Base-by-base conservation (phyloP, 2,113 vertebrate genomes). In the Pelvicachromis taeniatus region DNA sequence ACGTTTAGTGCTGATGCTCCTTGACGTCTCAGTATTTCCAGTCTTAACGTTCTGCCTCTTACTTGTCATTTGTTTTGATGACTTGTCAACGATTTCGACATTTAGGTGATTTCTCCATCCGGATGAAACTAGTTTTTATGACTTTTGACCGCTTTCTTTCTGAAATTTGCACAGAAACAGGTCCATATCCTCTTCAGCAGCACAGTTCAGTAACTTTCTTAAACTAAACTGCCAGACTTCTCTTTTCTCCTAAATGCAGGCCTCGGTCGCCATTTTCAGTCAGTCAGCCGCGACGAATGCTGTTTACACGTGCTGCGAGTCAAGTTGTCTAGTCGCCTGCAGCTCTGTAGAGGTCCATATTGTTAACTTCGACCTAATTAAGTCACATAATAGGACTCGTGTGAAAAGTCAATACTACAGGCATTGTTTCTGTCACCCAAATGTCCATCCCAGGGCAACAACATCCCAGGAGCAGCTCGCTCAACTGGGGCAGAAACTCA, bases 401-500 rank as follows among this genome's bases (percentile, higher is more conserved):
- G 93, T 91, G 91, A 94, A 90, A 90, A 91, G 78, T 93, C 92
- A 93, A 91, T 94, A 89, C 55, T 61, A 82, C 26, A 14, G 78
- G 50, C 82, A 87, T 89, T 90, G 89, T 91, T 77, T 80, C 63
- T 81, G 77, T 75, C 85, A 79, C 45, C 26, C 58, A 33, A 53
- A 77, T 23, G 13, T 80, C 63, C 81, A 26, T 61, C 83, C 77
- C 80, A 54, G 53, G 10, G 73, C 38, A 53, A 63, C 68, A 84
- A 56, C 83, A 88, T 75, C 86, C 84, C 82, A 61, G 80, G 77
- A 88, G 56, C 87, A 75, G 84, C 70, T 75, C 9, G 52, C 81
- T 89, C 53, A 93, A 93, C 81, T 93, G 89, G 90, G 68, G 90
- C 93, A 94, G 92, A 91, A 94, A 92, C 33, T 81, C 68, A 94